Percentiles rank a stretch among this genome's conserved stretches.
phyloP scores from a whole-genome alignment of 2,797 vertebrate genomes.

The Scleropages formosus region DNA sequence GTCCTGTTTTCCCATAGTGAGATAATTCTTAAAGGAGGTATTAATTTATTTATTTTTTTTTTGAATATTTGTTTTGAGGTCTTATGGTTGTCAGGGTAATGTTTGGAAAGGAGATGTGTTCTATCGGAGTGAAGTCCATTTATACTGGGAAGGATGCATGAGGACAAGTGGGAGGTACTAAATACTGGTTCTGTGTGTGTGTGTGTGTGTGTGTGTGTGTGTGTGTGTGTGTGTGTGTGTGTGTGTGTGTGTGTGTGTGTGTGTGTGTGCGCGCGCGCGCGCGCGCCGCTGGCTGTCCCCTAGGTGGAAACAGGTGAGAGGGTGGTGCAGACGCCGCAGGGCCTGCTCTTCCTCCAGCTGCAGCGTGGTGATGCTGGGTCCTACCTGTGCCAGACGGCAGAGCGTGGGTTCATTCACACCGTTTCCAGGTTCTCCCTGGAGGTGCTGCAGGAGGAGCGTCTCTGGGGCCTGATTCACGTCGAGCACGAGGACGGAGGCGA shows the following conservation, averaged over 20 bases:
- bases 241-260: no score
- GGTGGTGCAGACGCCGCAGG: slow-evolving; percentile 83
- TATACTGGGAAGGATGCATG: neutral
- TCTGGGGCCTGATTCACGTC: slow-evolving; percentile 75
- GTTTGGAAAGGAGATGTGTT: no score
- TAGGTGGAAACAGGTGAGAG: slow-evolving; percentile 84
- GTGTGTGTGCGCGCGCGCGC: no score
- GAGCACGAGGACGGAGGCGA: slow-evolving; percentile 62
- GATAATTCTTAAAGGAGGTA: no score
- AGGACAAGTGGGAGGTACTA: neutral
- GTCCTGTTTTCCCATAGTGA: no score
- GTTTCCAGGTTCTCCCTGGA: slow-evolving; percentile 80
- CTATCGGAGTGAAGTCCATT: no score
- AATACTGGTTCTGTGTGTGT: no score
- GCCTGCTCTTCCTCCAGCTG: slow-evolving; percentile 83
- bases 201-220: no score
- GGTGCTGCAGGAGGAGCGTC: slow-evolving; percentile 77
- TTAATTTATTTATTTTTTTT: no score
- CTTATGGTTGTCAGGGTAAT: no score
- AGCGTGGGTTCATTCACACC: slow-evolving; percentile 88
- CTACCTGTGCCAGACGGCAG: slow-evolving; percentile 91
- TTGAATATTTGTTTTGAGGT: no score
- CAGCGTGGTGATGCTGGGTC: slow-evolving; percentile 77
- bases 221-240: neutral
- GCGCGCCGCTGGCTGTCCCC: neutral